Base-by-base conservation (phyloP, 2,888 invertebrate species). In the Acholoe squamosa region DNA sequence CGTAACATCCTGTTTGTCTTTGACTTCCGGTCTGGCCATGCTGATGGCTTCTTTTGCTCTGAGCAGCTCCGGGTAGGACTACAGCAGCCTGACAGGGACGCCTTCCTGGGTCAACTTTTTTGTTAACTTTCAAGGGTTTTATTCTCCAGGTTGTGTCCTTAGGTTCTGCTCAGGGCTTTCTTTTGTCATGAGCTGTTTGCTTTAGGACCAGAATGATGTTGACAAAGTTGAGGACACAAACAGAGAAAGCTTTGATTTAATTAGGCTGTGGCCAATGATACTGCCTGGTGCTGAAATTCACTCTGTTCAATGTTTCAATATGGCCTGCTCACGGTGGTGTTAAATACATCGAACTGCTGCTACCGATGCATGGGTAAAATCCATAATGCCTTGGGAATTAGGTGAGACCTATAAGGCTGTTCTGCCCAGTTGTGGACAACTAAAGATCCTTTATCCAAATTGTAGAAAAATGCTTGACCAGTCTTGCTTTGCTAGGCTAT, bases 21-120 rank as follows among this genome's bases (percentile, higher is more conserved):
- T 71, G 31, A 71, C 71, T 14, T 71, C 71, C 31, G 71, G 71
- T 71, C 71, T 71, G 67, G 67, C 67, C n/a, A n/a, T 7, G 7
- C 12, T 7, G 25, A 25, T 71, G 71, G 71, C 71, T 71, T 71
- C 71, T 71, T 71, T 1, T 61, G 61, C 22, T 61, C n/a, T 61
- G 61, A n/a, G 19, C 61, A 61, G 61, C 43, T 43, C 43, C 43
- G 43, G 43, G 43, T n/a, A 61, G n/a, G 61, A n/a, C 61, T 61
- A 3, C 61, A 61, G 61, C 61, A 14, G 54, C 54, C 54, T 14
- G 19, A 14, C 12, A 14, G 19, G 12, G 54, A 19, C 12, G 10
- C 54, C 54, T n/a, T 14, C n/a, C n/a, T 61, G 61, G 5, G 61
- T 14, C 71, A 7, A 71, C 25, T 71, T 71, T 71, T 28, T 25